phyloP scores from a whole-genome alignment of 2,888 invertebrate genomes.

The Hemistola chrysoprasaria region DNA sequence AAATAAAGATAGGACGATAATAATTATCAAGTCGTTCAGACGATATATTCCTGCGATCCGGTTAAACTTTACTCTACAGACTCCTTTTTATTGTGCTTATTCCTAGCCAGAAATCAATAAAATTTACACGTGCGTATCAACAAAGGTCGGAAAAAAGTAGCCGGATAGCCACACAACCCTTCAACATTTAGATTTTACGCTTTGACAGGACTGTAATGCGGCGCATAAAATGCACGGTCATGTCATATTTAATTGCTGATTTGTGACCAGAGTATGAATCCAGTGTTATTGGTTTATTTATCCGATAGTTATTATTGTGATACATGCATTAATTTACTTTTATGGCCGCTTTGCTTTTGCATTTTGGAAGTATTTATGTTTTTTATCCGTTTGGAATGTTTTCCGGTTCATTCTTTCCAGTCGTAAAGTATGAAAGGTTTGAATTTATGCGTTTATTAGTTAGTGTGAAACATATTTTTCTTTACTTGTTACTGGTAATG shows the following conservation, averaged over 20 bases:
- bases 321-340: constrained; percentile 34
- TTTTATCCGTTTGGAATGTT: constrained; percentile 5
- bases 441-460: neutral
- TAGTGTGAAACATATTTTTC: too few relatives aligned
- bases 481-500: too few relatives aligned
- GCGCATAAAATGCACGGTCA: constrained; percentile 53
- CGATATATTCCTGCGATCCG: too few relatives aligned
- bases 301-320: constrained; percentile 30
- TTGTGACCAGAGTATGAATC: constrained; percentile 53
- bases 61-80: too few relatives aligned
- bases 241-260: constrained; percentile 58
- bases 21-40: too few relatives aligned
- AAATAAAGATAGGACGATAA: too few relatives aligned
- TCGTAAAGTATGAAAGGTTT: constrained; percentile 3
- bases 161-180: constrained; percentile 9
- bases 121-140: neutral
- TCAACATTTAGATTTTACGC: constrained; percentile 40
- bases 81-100: too few relatives aligned
- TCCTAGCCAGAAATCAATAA: too few relatives aligned
- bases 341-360: constrained; percentile 21
- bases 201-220: constrained; percentile 48
- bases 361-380: constrained; percentile 11
- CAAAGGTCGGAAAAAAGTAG: neutral
- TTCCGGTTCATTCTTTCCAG: constrained; percentile 9
- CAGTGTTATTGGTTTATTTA: constrained; percentile 39